A percentile compares a stretch with the other conserved stretches of the same genome.
Conservation (phyloP, 2,888 invertebrate genomes). For the Synanthedon andrenaeformis region DNA sequence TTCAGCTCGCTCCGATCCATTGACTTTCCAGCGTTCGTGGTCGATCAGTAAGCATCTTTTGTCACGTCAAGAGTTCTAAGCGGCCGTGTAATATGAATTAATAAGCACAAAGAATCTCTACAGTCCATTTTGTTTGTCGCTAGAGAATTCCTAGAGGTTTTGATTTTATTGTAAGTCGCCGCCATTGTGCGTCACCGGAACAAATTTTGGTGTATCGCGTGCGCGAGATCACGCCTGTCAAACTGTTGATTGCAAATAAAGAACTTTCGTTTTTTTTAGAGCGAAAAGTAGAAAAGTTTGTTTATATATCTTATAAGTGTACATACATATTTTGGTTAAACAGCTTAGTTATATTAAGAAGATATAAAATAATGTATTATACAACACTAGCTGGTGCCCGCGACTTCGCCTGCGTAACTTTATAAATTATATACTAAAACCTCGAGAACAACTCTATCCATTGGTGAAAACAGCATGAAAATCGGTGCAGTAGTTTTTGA, state of each 20-base stretch:
- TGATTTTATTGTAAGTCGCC: conserved; percentile 36
- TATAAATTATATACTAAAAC: no score
- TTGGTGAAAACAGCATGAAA: no score
- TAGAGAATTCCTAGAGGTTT: conserved; percentile 21
- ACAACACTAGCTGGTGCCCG: no score
- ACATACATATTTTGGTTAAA: no score
- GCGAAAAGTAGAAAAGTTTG: no score
- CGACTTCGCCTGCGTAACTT: no score
- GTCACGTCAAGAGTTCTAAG: conserved; percentile 58
- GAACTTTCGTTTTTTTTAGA: no score
- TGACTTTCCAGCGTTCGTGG: conserved; percentile 45
- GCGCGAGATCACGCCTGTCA: conserved; percentile 36
- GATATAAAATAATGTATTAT: no score
- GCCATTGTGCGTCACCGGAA: conserved; percentile 42
- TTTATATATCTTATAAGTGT: no score
- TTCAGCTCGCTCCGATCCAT: conserved; percentile 58
- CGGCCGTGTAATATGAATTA: conserved; percentile 70
- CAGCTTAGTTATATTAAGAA: no score
- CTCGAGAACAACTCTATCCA: no score
- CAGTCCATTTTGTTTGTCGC: conserved; percentile 61
- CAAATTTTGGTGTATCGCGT: conserved; percentile 59
- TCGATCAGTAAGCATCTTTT: conserved; percentile 48
- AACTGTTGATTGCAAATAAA: conserved; percentile 25
- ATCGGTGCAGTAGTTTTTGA: no score
- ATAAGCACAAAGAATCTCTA: conserved; percentile 66